phyloP scores from a whole-genome alignment of 53 echinoderm and acorn worm species.

The Crossaster papposus region DNA sequence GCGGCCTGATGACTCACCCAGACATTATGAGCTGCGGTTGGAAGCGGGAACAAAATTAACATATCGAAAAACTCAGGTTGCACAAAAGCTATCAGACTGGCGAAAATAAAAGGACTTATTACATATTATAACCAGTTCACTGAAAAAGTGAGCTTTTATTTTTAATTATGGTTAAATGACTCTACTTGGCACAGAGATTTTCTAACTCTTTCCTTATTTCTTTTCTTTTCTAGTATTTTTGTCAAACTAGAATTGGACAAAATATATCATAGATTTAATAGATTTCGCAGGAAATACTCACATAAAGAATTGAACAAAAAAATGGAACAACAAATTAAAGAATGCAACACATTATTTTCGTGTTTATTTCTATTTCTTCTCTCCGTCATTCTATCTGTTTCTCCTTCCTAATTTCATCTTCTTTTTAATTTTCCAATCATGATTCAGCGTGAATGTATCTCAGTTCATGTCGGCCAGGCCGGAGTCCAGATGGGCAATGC shows the following conservation, averaged over 20 bases:
- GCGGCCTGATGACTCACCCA: neutral
- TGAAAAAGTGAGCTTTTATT: neutral
- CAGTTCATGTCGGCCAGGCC: conserved; percentile 91
- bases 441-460: conserved; percentile 89
- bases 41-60: neutral
- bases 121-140: neutral
- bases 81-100: neutral
- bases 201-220: neutral
- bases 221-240: too few species aligned
- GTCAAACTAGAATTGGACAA: too few species aligned
- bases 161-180: neutral
- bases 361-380: neutral
- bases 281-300: too few species aligned
- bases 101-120: neutral
- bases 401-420: neutral
- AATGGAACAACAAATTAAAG: too few species aligned
- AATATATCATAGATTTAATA: too few species aligned
- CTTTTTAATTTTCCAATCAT: neutral
- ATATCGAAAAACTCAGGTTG: neutral
- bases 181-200: neutral
- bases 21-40: neutral
- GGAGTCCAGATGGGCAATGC: conserved; percentile 98
- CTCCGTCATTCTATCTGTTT: neutral
- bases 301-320: too few species aligned
- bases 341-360: too few species aligned